A percentile compares a stretch with the other conserved stretches of the same genome.
Conservation (phyloP, 2,797 vertebrate species). For the Glyptemys insculpta region DNA sequence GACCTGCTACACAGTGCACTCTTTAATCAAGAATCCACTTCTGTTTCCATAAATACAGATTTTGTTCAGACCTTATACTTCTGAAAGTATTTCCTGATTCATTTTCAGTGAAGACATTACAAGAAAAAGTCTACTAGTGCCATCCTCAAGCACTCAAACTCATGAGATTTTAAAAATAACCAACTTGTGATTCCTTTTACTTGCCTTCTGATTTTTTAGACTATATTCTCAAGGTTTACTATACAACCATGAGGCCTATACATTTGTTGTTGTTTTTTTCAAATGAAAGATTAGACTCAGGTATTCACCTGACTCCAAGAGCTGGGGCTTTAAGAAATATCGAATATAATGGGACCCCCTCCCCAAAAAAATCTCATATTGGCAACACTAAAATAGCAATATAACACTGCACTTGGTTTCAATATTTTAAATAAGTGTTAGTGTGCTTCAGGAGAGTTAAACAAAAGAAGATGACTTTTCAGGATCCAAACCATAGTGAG, state of each 20-base stretch:
- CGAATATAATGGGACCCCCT: not conserved
- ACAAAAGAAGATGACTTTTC: not conserved
- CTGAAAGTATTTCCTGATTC: not conserved
- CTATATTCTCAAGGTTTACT: not conserved
- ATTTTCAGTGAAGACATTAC: not conserved
- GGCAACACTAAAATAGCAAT: not conserved
- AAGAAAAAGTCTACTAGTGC: not conserved
- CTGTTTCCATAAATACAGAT: not conserved
- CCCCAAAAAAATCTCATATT: not conserved
- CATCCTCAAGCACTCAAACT: accelerated
- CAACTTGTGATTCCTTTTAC: not conserved
- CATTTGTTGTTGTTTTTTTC: not conserved
- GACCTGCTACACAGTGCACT: accelerated
- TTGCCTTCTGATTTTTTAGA: not conserved
- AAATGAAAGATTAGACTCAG: not conserved
- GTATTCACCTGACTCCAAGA: not conserved
- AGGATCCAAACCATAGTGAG: not conserved
- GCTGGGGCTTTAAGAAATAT: not conserved
- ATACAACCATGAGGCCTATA: not conserved
- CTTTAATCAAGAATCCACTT: not conserved
- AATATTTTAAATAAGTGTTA: not conserved
- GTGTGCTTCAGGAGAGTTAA: not conserved
- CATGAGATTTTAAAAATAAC: not conserved
- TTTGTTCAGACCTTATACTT: not conserved
- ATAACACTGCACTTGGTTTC: not conserved